These are phyloP conservation scores for Argya squamiceps DNA, from an alignment of 2,797 vertebrate species.

Conservation along the genomic window DNA sequence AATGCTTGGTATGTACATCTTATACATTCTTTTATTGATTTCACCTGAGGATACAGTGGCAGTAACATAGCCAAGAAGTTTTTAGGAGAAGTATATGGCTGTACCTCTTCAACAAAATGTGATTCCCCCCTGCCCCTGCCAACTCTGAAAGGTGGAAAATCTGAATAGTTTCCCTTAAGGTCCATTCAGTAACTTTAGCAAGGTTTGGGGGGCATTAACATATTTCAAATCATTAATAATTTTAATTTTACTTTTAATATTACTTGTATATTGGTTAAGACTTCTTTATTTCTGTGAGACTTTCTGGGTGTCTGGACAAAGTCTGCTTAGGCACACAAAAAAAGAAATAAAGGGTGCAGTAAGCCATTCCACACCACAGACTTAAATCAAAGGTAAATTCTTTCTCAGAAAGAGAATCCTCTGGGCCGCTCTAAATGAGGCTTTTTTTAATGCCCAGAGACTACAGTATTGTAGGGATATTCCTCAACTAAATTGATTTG, in stretches of 20 bases:
- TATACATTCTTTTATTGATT: background rate
- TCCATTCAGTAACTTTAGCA: background rate
- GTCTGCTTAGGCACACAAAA: background rate
- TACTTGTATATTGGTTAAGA: background rate
- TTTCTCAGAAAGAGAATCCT: background rate
- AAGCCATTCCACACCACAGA: background rate
- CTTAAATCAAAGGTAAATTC: background rate
- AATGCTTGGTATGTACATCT: slow-evolving; percentile 84
- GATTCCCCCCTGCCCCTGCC: no score
- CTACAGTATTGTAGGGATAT: background rate
- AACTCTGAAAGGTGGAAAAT: background rate
- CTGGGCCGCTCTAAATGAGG: background rate
- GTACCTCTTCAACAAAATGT: background rate
- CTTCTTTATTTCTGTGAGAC: background rate
- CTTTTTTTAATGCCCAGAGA: background rate
- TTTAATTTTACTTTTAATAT: background rate
- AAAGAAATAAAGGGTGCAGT: background rate
- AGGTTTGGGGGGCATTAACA: background rate
- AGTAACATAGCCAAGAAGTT: background rate
- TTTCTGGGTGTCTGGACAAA: background rate
- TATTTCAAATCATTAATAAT: background rate
- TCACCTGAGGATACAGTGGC: background rate
- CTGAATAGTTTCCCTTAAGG: background rate
- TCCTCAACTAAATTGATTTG: background rate
- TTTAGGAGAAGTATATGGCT: background rate